Percentiles rank a stretch among this genome's conserved stretches.
These are phyloP conservation scores for Megaceryle alcyon DNA, from an alignment of 2,797 vertebrate species.

Conservation along the genomic window DNA sequence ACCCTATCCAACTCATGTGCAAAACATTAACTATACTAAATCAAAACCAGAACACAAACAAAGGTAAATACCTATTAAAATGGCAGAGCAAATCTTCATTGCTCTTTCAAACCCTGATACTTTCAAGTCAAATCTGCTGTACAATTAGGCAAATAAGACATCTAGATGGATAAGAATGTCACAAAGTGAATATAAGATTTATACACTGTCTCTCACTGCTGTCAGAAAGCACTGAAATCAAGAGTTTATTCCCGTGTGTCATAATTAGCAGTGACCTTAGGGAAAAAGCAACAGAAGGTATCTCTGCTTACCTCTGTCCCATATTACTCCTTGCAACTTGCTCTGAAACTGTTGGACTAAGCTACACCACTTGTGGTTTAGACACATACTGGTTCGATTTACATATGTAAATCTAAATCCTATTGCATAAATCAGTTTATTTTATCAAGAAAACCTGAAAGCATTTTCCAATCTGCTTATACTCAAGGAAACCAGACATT, in stretches of 20 bases:
- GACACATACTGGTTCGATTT: constrained; percentile 53
- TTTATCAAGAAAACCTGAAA: constrained; percentile 42
- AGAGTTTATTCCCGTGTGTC: background rate
- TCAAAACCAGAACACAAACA: constrained; percentile 15
- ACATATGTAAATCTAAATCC: constrained; percentile 45
- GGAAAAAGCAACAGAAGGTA: background rate
- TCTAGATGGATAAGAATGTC: background rate
- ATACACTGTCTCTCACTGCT: background rate
- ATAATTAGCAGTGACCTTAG: background rate
- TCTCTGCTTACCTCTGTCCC: background rate
- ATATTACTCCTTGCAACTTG: background rate
- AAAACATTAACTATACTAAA: constrained; percentile 19
- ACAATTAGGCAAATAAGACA: background rate
- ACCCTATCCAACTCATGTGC: background rate
- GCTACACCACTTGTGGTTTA: constrained; percentile 24
- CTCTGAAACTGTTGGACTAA: background rate
- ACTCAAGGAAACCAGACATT: constrained; percentile 16
- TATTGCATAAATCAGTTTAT: constrained; percentile 33
- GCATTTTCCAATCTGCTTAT: constrained; percentile 36
- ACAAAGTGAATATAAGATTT: background rate
- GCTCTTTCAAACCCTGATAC: background rate
- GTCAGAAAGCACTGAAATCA: background rate
- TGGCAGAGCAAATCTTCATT: background rate
- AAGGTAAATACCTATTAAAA: constrained; percentile 16
- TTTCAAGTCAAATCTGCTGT: background rate